A percentile compares a stretch with the other conserved stretches of the same genome.
Evolutionary conservation across 2,888 invertebrate species (phyloP).

Genomic region (Mylabris sibirica): DNA sequence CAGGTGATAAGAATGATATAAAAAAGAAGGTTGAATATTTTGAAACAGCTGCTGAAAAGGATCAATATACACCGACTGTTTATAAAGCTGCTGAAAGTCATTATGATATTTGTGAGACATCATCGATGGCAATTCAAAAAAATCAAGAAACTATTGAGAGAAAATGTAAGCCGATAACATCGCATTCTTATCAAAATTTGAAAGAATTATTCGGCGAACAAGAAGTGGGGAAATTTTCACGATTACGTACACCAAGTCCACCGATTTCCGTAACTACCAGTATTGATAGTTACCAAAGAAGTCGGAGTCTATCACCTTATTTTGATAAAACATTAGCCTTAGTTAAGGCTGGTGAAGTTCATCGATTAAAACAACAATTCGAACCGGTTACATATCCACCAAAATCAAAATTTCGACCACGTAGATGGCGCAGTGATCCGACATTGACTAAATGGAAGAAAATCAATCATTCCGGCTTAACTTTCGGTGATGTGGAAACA

Average conservation of each 20-base stretch:
- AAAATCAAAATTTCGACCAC: constrained; percentile 56
- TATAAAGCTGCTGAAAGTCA: constrained; percentile 63
- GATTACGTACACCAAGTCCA: constrained; percentile 59
- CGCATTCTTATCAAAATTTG: constrained; percentile 76
- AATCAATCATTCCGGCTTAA: constrained; percentile 60
- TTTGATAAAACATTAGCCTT: constrained; percentile 75
- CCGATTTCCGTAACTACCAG: constrained; percentile 65
- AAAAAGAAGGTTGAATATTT: constrained; percentile 82
- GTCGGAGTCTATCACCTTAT: constrained; percentile 78
- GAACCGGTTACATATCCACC: constrained; percentile 65
- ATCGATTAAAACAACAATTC: constrained; percentile 78
- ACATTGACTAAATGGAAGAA: constrained; percentile 71
- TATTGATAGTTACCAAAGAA: constrained; percentile 72
- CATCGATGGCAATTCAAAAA: constrained; percentile 43
- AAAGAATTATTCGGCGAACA: constrained; percentile 85
- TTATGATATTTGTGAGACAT: constrained; percentile 46
- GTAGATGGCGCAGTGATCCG: constrained; percentile 81
- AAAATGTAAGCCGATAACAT: constrained; percentile 46
- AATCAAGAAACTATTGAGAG: constrained; percentile 21
- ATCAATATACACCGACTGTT: constrained; percentile 59
- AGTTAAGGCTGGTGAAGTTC: constrained; percentile 80
- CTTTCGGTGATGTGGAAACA: constrained; percentile 67
- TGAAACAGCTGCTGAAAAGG: constrained; percentile 71
- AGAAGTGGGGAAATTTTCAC: constrained; percentile 66
- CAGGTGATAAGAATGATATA: constrained; percentile 69